Percentiles rank a stretch among this genome's conserved stretches.
Evolutionary conservation across 2,113 vertebrate genomes (phyloP).

Genomic region (Ivindomyrus marchei): DNA sequence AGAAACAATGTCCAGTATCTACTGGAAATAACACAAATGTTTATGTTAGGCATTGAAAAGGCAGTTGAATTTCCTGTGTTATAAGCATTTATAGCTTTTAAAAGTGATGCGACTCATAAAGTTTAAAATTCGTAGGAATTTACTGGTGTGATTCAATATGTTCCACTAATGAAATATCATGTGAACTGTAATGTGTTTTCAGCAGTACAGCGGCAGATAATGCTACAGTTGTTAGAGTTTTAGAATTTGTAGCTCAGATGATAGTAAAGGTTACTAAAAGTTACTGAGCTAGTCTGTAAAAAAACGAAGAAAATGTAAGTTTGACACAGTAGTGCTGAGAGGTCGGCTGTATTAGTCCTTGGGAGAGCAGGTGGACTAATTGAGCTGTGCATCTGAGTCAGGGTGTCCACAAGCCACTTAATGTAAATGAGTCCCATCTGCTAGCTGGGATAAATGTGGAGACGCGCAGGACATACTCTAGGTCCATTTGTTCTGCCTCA

Average conservation of each 20-base stretch:
- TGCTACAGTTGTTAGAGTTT: neutral
- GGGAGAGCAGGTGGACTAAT: neutral
- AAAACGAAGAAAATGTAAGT: neutral
- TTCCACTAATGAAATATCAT: neutral
- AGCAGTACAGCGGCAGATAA: neutral
- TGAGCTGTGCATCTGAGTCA: conserved; percentile 22
- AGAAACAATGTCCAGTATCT: neutral
- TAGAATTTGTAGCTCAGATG: neutral
- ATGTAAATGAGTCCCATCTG: conserved; percentile 63
- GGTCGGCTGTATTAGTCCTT: neutral
- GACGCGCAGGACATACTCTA: conserved; percentile 18
- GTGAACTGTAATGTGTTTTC: neutral
- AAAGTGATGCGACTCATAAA: neutral
- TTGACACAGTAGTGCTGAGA: neutral
- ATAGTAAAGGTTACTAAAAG: neutral
- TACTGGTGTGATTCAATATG: neutral
- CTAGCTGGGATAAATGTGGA: conserved; percentile 27
- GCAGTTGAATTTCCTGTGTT: neutral
- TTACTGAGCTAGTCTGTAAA: neutral
- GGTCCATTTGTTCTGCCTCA: conserved; percentile 36
- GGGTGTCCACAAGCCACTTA: conserved; percentile 39
- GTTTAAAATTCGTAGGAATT: neutral
- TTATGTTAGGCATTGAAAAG: neutral
- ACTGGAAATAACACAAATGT: neutral
- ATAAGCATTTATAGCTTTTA: neutral